A percentile compares a stretch with the other conserved stretches of the same genome.
Evolutionary conservation across 2,113 vertebrate species (phyloP).

Genomic region (Onychorhynchus coronatus): DNA sequence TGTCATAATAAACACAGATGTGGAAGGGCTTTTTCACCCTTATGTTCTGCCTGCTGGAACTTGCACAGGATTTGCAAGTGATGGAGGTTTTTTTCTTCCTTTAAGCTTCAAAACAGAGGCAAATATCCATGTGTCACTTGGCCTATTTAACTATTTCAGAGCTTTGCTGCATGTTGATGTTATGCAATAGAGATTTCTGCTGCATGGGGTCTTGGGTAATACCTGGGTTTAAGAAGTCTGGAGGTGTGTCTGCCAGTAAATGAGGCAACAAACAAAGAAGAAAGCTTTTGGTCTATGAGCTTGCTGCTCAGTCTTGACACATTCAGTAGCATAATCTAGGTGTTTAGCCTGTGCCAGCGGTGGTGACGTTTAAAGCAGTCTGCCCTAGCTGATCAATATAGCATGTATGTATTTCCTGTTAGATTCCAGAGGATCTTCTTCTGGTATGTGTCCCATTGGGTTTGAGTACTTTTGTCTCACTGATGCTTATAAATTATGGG

Average conservation of each 20-base stretch:
- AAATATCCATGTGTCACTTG: neutral
- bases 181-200: neutral
- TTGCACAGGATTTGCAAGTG: constrained; percentile 62
- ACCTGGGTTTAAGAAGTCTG: neutral
- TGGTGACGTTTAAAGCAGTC: neutral
- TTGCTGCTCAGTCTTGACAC: neutral
- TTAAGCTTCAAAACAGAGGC: constrained; percentile 9
- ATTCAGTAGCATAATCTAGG: neutral
- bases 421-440: neutral
- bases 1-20: constrained; percentile 75
- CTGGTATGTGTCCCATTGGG: neutral
- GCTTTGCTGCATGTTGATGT: neutral
- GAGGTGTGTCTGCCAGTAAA: neutral
- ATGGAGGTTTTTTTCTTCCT: neutral
- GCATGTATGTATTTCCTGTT: neutral
- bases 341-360: neutral
- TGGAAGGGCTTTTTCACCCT: constrained; percentile 71
- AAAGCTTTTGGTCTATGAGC: neutral
- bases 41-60: constrained; percentile 75
- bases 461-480: neutral
- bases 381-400: neutral
- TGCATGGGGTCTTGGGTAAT: neutral
- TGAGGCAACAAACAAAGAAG: neutral
- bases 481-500: neutral
- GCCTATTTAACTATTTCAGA: constrained; percentile 50